Percentiles rank a stretch among this genome's conserved stretches.
These are phyloP conservation scores for Subanguina moxae DNA, from an alignment of 1,140 invertebrate species.

Conservation along the genomic window DNA sequence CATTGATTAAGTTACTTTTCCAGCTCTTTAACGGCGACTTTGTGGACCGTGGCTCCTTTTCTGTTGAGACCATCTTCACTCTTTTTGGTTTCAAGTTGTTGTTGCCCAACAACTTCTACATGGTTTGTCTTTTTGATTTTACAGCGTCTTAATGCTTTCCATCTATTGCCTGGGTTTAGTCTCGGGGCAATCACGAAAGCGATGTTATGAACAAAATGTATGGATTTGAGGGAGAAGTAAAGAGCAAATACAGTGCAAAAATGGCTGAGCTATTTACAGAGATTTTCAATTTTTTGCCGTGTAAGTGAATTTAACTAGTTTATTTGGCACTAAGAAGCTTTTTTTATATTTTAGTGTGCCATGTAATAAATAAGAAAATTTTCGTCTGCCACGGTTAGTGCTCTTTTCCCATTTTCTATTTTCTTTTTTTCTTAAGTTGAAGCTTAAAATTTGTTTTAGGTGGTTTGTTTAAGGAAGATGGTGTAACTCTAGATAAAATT, in stretches of 20 bases:
- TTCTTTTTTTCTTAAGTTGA: slow-evolving; percentile 7
- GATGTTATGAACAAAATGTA: slow-evolving; percentile 94
- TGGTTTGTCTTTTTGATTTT: slow-evolving; percentile 69
- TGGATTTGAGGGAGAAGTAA: slow-evolving; percentile 95
- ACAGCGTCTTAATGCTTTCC: not conserved
- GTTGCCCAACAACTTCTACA: slow-evolving; percentile 93
- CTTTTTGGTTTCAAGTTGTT: slow-evolving; percentile 94
- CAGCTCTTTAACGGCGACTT: slow-evolving; percentile 96
- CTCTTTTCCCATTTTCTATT: slow-evolving; percentile 9
- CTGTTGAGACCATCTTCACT: slow-evolving; percentile 96
- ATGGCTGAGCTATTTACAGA: slow-evolving; percentile 97
- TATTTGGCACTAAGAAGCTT: too few species aligned
- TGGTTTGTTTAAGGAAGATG: slow-evolving; percentile 80
- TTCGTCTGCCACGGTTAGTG: slow-evolving; percentile 67
- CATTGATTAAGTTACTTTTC: slow-evolving; percentile 10
- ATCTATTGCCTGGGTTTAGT: not conserved
- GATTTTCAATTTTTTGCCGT: slow-evolving; percentile 93
- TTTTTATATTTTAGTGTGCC: slow-evolving; percentile 66
- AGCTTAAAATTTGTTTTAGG: slow-evolving; percentile 62
- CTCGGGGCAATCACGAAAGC: slow-evolving; percentile 12
- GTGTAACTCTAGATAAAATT: slow-evolving; percentile 74
- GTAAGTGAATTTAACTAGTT: too few species aligned
- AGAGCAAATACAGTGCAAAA: slow-evolving; percentile 80
- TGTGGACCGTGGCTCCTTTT: slow-evolving; percentile 97
- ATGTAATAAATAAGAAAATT: slow-evolving; percentile 86